phyloP scores from a whole-genome alignment of 2,888 invertebrate species.

The Antheraea assamensis region DNA sequence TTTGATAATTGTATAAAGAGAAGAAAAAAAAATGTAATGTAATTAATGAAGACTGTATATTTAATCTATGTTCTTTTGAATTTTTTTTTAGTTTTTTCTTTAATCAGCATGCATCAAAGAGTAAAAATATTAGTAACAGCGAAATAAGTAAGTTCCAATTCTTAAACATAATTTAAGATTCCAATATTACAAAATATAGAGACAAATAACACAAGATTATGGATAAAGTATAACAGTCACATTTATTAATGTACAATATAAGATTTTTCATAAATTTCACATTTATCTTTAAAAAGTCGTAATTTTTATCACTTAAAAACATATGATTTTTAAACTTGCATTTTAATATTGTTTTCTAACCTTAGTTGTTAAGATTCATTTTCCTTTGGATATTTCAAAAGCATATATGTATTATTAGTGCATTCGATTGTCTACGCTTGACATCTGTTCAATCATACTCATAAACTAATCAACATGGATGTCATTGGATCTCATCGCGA shows the following conservation, averaged over 20 bases:
- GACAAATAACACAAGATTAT: no score
- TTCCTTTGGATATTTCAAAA: neutral
- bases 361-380: neutral
- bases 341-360: neutral
- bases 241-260: no score
- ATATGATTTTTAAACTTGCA: neutral
- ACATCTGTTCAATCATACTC: slow-evolving; percentile 5
- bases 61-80: no score
- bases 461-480: slow-evolving; percentile 20
- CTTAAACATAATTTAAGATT: neutral
- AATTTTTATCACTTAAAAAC: neutral
- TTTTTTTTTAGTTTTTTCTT: no score
- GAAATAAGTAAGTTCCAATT: neutral
- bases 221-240: no score
- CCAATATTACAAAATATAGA: no score
- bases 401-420: neutral
- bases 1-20: neutral
- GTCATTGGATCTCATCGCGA: slow-evolving; percentile 15
- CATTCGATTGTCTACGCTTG: neutral
- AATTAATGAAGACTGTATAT: neutral
- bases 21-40: neutral
- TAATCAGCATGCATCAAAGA: neutral
- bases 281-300: no score
- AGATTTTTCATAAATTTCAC: no score
- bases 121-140: no score